Evolutionary conservation across 2,888 invertebrate species (phyloP).

Genomic region (Pegoplata infirma): DNA sequence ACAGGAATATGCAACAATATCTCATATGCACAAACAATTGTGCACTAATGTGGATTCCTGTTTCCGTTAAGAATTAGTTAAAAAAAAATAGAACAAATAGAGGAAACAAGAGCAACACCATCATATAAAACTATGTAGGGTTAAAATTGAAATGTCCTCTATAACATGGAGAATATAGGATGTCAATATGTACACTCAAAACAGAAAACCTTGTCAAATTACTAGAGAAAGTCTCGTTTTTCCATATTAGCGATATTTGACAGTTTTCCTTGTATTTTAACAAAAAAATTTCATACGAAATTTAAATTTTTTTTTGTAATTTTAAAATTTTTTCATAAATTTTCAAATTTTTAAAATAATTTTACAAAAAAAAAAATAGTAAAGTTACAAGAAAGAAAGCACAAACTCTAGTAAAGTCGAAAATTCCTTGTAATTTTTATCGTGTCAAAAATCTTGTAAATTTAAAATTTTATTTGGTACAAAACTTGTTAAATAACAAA

Average conservation of each 20-base stretch:
- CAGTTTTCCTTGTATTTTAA: background rate
- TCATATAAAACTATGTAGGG: background rate
- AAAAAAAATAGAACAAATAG: background rate
- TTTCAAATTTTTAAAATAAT: too few species aligned
- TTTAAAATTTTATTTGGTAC: too few species aligned
- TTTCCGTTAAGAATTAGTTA: slow-evolving; percentile 45
- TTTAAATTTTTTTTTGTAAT: too few species aligned
- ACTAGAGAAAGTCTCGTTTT: background rate
- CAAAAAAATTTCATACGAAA: too few species aligned
- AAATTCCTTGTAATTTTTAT: too few species aligned
- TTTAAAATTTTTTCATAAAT: too few species aligned
- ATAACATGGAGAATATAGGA: background rate
- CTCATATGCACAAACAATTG: slow-evolving; percentile 44
- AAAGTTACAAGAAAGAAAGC: too few species aligned
- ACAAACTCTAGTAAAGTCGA: too few species aligned
- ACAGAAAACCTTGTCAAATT: background rate
- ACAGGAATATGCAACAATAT: slow-evolving; percentile 23
- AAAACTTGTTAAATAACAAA: too few species aligned
- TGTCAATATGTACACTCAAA: background rate
- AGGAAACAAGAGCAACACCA: background rate
- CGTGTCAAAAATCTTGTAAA: too few species aligned
- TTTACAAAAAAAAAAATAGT: too few species aligned
- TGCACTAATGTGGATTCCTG: slow-evolving; percentile 38
- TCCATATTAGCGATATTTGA: background rate
- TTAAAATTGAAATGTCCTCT: too few species aligned